Base-by-base conservation (phyloP, 2,113 vertebrate genomes). In the Oxygymnocypris stewartii region DNA sequence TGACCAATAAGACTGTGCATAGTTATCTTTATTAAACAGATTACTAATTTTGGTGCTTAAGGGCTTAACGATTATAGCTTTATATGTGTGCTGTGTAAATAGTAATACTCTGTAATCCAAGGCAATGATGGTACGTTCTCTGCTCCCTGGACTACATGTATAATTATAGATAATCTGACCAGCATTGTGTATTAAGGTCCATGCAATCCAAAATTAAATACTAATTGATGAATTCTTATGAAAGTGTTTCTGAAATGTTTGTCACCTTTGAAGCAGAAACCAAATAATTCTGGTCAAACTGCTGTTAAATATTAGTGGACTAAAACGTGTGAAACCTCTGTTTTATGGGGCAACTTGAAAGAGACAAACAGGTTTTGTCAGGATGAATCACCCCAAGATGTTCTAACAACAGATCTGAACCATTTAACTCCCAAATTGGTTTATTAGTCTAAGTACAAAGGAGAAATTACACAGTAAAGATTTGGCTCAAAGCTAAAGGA, bases 401-500 rank as follows among this genome's bases (percentile, higher is more conserved):
- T 73, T 80, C 79, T 86, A 37, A 80, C 75, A 84, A 47, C 75
- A 84, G 75, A 84, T 87, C 86, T 89, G 86, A 87, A 89, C 16
- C 40, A 61, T 85, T 85, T 87, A 65, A 74, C 81, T 83, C 85
- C 85, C 79, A 87, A 87, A 86, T 84, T 88, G 88, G 84, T 88
- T 87, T 87, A 89, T 87, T 87, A 69, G 79, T 77, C 23, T n/a
- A 59, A 86, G 85, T 88, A 54, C 82, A 88, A 86, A n/a, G 76
- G 37, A 73, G 40, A 75, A 61, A 74, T 63, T 47, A 84, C 61
- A 86, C 37, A 87, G 79, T 63, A 57, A 79, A 44, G 78, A 89
- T 87, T 89, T 83, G 57, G 84, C 86, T 89, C 65, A 89, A 88
- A 88, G 88, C 86, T 86, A 86, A 84, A 89, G 54, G 71, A 87